Percentiles rank a stretch among this genome's conserved stretches.
phyloP scores from a whole-genome alignment of 2,113 vertebrate genomes.

The Sturnus vulgaris region DNA sequence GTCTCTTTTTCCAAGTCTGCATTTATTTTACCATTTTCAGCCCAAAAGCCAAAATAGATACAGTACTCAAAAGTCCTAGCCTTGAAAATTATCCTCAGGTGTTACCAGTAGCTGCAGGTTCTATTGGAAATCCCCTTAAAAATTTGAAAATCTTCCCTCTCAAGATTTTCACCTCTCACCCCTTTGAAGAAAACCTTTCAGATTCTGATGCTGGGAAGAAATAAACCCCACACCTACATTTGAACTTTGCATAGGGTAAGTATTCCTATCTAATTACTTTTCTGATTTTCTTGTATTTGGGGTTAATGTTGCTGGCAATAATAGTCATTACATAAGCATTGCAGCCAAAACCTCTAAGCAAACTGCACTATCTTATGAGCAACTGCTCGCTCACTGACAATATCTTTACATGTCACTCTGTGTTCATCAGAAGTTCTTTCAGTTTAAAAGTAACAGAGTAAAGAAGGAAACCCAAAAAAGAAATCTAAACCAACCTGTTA shows the following conservation, averaged over 20 bases:
- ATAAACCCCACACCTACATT: not conserved
- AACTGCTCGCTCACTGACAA: not conserved
- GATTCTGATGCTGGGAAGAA: not conserved
- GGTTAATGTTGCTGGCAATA: not conserved
- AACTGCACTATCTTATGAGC: not conserved
- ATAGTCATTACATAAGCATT: not conserved
- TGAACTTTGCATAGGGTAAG: not conserved
- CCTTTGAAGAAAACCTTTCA: not conserved
- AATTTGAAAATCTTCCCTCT: not conserved
- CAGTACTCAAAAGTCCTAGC: not conserved
- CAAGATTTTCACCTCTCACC: not conserved
- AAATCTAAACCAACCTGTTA: not conserved
- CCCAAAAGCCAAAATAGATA: not conserved
- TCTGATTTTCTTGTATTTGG: not conserved
- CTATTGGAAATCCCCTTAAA: not conserved
- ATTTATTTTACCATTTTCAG: not conserved
- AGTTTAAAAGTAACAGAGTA: not conserved
- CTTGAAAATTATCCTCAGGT: not conserved
- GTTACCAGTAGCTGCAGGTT: not conserved
- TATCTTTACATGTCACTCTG: not conserved
- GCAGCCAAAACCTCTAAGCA: not conserved
- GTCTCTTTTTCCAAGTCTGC: not conserved
- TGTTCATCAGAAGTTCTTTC: not conserved
- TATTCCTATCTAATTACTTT: not conserved
- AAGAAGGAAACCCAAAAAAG: not conserved